phyloP scores from a whole-genome alignment of 2,797 vertebrate species.

The Chaetodon trifasciatus region DNA sequence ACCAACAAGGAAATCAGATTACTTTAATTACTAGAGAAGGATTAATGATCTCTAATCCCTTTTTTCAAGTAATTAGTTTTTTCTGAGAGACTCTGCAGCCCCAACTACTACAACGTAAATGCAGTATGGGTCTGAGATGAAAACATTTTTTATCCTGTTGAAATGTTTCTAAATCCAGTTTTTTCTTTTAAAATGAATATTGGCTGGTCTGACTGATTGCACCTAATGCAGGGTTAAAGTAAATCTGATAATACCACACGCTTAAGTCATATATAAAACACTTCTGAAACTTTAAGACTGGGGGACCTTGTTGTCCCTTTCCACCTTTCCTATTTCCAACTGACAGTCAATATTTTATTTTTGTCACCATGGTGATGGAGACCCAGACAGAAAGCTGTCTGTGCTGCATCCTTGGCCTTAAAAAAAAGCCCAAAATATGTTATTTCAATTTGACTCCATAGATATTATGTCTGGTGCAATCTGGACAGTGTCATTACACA shows the following conservation, averaged over 20 bases:
- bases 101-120: neutral
- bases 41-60: neutral
- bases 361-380: neutral
- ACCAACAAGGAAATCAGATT: constrained; percentile 16
- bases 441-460: constrained; percentile 32
- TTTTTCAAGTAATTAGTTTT: constrained; percentile 1
- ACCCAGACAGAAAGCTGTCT: neutral
- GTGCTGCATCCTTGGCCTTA: constrained; percentile 21
- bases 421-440: constrained; percentile 31
- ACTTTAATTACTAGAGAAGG: neutral
- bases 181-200: no score
- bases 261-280: no score
- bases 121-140: neutral
- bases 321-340: no score
- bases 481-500: neutral
- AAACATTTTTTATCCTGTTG: neutral
- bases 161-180: no score
- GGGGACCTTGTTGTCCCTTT: no score
- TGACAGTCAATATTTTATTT: neutral
- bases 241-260: no score
- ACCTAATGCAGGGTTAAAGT: no score
- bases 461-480: constrained; percentile 26
- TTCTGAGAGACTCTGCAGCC: neutral
- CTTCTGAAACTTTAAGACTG: no score
- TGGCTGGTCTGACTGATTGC: no score